Base-by-base conservation (phyloP, 2,797 vertebrate genomes). In the Propithecus perrieri region DNA sequence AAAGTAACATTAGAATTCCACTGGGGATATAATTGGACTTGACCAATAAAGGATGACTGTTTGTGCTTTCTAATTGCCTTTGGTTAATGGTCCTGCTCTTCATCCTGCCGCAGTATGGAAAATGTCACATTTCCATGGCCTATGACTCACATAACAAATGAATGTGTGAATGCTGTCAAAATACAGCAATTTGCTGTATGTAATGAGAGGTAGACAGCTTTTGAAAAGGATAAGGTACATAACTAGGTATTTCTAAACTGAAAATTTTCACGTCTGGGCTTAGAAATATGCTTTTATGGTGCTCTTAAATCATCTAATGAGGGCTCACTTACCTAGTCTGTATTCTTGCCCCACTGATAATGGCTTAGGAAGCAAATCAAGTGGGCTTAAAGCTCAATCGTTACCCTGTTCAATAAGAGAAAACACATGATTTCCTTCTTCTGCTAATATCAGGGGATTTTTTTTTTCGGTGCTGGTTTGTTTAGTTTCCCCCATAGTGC, bases 401-500 rank as follows among this genome's bases (percentile, higher is more conserved):
- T 96, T 97, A 95, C 74, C 57, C 71, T 14, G 81, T 78, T 84
- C 59, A 95, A 76, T 20, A 59, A 88, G 92, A 94, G 74, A 96
- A 97, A 95, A 95, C 38, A 85, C 89, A 95, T 71, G 53, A 26
- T 94, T 92, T 97, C 85, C 59, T 95, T 80, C 87, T 61, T 97
- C 61, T 50, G 91, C 97, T 98, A 96, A 95, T 97, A 89, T 63
- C 55, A 93, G 80, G 59, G 50, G 50, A 67, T 67, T 67, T 65
- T 67, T 79, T 98, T 96, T 93, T 83, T 93, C 88, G 96, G 85
- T 89, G 33, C 55, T 69, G n/a, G n/a, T 95, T 97, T 98, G 95
- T 92, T 98, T 98, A 97, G 89, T 98, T 98, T 97, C 72, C 95
- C 91, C 89, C 90, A 55, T 97, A 91, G 94, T 96, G 78, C 79